phyloP scores from a whole-genome alignment of 2,113 vertebrate genomes.

The Seriola quinqueradiata region DNA sequence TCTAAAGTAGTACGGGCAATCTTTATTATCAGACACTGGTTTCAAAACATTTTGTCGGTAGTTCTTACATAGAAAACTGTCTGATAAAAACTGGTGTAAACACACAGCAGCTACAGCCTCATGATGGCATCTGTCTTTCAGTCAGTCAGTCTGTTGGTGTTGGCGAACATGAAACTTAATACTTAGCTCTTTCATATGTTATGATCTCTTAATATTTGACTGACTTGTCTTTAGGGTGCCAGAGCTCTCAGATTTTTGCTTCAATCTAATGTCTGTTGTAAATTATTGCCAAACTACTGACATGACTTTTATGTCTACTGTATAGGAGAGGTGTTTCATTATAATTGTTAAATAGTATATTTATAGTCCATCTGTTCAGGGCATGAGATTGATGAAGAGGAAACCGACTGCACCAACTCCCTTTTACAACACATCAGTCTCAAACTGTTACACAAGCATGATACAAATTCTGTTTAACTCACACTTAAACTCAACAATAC shows the following conservation, averaged over 20 bases:
- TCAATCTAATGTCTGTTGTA: background rate
- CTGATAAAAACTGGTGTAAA: background rate
- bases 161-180: conserved; percentile 5
- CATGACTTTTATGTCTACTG: background rate
- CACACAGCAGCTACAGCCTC: background rate
- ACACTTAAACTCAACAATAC: background rate
- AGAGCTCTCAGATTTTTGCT: background rate
- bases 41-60: background rate
- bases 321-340: background rate
- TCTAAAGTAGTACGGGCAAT: background rate
- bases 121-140: conserved; percentile 9
- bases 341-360: background rate
- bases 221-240: background rate
- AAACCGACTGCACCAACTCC: background rate
- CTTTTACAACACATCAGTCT: background rate
- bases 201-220: background rate
- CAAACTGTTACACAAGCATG: background rate
- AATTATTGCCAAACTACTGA: background rate
- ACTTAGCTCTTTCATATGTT: background rate
- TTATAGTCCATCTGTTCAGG: background rate
- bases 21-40: conserved; percentile 1
- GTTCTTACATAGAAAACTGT: background rate
- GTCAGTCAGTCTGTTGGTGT: background rate
- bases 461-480: background rate
- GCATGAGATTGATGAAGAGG: background rate